Evolutionary conservation across 2,113 vertebrate species (phyloP), one percentile per base, ranked within the genome.

Genomic region (Phalacrocorax pelagicus): DNA sequence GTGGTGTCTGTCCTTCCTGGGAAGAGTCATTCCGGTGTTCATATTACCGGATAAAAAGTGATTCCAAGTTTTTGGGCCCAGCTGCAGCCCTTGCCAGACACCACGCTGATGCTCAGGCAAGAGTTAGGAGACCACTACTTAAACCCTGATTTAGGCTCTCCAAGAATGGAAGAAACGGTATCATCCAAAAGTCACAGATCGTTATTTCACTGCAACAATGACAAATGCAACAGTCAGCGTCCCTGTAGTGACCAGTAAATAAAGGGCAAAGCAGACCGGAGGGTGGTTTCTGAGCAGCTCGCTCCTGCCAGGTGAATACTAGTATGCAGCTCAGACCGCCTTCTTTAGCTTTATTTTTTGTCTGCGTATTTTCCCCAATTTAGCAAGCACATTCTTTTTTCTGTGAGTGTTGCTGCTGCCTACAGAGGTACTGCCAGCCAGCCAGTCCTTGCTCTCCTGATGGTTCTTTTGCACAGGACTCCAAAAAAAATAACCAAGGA

Each of bases 291-390:
- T 2, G 22, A 49, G 59, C 38, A 38, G 40, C 34, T 55, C 21
- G 29, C 46, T 89, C 59, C 18, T 42, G n/a, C 78, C 42, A 38
- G 52, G 38, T 32, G 67, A 73, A 30, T 4, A 20, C 34, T 16
- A 22, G 3, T 6, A 12, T 1, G 21, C 32, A n/a, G 44, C 20
- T 65, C 44, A 71, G 8, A 23, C 69, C 2, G 0, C 6, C 11
- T 24, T 10, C n/a, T 70, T 42, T 6, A 72, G 44, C 24, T 77
- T 70, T 40, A 47, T 26, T 65, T 77, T 75, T 54, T 4, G 12
- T 11, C 26, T 46, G 10, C 15, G 11, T 20, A 13, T 46, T 72
- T 47, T 55, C 27, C 36, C 34, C 15, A 17, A 5, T 63, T 58
- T 34, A 46, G 21, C 12, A n/a, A 40, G 44, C 12, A 59, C 7